Evolutionary conservation across 2,113 vertebrate species (phyloP), one percentile per base, ranked within the genome.

Genomic region (Artemisiospiza belli): DNA sequence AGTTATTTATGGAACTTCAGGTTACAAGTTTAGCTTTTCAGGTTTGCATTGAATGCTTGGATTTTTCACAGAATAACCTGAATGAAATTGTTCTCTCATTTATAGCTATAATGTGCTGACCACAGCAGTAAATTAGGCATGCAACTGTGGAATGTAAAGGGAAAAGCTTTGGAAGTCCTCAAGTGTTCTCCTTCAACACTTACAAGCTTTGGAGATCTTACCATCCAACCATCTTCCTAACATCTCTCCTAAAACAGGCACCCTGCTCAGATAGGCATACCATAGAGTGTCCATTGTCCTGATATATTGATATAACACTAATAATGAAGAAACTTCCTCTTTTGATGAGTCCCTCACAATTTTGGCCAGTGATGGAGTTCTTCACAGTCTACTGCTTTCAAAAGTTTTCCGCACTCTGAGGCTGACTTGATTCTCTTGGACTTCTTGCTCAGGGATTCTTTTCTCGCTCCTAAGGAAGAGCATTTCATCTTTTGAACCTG

Each of bases 21-120:
- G 37, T 90, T 91, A 72, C 25, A 90, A 59, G 18, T 64, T 68
- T 47, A 68, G 12, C 33, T 91, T 87, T 77, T 93, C 72, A 79
- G 23, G 20, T 70, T 90, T 86, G 22, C 24, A 74, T 24, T 21
- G 30, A 82, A 55, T 58, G 51, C 18, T 74, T 83, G 24, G 12
- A 58, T 88, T 94, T 95, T 94, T 89, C 64, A 10, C 90, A 83
- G 75, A 94, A 92, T 44, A 85, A 78, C 21, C n/a, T 63, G 27
- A 74, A 92, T 31, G 12, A 43, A 91, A 83, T 80, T 13, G 6
- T 22, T 88, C 51, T 54, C 49, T 94, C 44, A 49, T 85, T 93
- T 83, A 57, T 5, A 44, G 22, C 55, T 85, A 47, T 57, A 74
- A 89, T 77, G 15, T 49, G 33, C 79, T 94, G 82, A 94, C 51